These are phyloP conservation scores for Cydia fagiglandana DNA, from an alignment of 1,140 invertebrate species.

Conservation along the genomic window DNA sequence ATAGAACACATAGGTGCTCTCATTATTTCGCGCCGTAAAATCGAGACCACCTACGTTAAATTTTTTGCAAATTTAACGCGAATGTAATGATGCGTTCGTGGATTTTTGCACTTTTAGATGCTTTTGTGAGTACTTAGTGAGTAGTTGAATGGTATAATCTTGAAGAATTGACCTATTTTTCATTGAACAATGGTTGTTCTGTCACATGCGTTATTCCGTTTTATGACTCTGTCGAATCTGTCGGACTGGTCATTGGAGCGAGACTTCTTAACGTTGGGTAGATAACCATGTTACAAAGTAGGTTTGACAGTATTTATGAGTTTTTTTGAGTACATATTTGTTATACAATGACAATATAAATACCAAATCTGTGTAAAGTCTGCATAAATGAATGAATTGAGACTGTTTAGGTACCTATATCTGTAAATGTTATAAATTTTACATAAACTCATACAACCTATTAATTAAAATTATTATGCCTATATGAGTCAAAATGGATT, in stretches of 20 bases:
- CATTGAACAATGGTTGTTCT: slow-evolving; percentile 18
- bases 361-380: no score
- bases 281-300: background rate
- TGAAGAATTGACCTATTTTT: slow-evolving; percentile 32
- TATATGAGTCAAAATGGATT: no score
- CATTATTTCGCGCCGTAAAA: slow-evolving; percentile 72
- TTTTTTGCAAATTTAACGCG: slow-evolving; percentile 60
- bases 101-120: slow-evolving; percentile 54
- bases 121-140: slow-evolving; percentile 47
- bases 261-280: background rate
- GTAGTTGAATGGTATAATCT: slow-evolving; percentile 33
- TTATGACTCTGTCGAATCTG: slow-evolving; percentile 16
- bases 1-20: slow-evolving; percentile 64
- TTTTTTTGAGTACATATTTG: background rate
- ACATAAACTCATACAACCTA: no score
- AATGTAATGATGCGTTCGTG: slow-evolving; percentile 74
- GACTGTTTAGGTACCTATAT: no score
- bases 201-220: slow-evolving; percentile 27
- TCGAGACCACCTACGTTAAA: slow-evolving; percentile 66
- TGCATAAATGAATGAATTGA: no score
- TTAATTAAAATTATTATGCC: no score
- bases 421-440: no score
- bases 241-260: slow-evolving; percentile 20
- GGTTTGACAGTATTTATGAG: background rate
- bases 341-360: no score